phyloP scores from a whole-genome alignment of 2,113 vertebrate species.

The Astatotilapia flaviijosephi region DNA sequence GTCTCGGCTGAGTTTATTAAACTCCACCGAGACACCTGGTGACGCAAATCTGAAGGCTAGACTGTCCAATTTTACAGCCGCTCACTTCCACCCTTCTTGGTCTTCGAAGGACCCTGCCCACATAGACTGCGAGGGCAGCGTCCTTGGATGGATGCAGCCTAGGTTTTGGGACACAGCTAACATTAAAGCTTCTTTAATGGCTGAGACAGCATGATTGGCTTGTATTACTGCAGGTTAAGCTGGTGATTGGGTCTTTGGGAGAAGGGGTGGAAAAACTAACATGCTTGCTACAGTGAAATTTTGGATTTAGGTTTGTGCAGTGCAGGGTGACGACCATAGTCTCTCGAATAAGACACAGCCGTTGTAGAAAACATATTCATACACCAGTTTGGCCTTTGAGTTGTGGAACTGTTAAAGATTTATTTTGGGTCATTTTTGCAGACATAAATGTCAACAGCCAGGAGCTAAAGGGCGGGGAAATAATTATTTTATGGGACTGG shows the following conservation, averaged over 20 bases:
- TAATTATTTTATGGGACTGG: neutral
- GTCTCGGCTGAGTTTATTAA: neutral
- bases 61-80: rapidly evolving
- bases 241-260: neutral
- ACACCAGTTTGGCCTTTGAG: neutral
- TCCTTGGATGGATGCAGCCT: rapidly evolving
- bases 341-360: neutral
- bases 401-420: neutral
- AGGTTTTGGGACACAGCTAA: neutral
- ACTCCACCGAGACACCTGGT: neutral
- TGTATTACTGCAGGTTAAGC: neutral
- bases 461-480: neutral
- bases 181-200: neutral
- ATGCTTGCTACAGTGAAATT: neutral
- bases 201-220: neutral
- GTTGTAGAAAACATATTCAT: neutral
- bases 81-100: neutral
- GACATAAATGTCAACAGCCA: neutral
- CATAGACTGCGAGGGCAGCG: rapidly evolving
- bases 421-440: neutral
- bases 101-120: rapidly evolving
- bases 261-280: neutral
- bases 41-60: neutral
- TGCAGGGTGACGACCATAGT: neutral
- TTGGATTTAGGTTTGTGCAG: neutral